These are phyloP conservation scores for Melanotaenia boesemani DNA, from an alignment of 2,797 vertebrate genomes.

Conservation along the genomic window DNA sequence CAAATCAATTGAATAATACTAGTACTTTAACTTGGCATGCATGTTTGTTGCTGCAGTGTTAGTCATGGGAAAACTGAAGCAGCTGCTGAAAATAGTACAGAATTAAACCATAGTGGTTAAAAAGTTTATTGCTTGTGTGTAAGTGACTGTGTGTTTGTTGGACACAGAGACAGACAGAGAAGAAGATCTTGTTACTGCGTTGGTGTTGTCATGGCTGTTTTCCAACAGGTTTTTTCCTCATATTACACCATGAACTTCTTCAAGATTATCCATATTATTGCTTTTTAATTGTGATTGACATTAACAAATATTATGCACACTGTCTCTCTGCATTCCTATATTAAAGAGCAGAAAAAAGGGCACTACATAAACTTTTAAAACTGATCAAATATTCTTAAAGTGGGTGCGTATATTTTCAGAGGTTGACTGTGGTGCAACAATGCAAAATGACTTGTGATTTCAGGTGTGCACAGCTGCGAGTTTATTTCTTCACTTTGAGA, in stretches of 20 bases:
- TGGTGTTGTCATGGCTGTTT: conserved; percentile 68
- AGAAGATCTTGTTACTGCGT: conserved; percentile 71
- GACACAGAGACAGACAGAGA: conserved; percentile 28
- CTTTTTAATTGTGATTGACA: conserved; percentile 68
- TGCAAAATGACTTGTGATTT: conserved; percentile 63
- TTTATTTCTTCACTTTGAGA: conserved; percentile 61
- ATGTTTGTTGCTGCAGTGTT: conserved; percentile 17
- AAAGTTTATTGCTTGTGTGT: conserved; percentile 43
- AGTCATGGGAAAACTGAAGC: conserved; percentile 36
- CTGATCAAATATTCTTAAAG: conserved; percentile 1
- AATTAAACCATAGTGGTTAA: conserved; percentile 47
- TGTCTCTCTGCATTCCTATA: conserved; percentile 13
- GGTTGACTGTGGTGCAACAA: conserved; percentile 14
- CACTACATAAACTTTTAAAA: conserved; percentile 27
- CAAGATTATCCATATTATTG: conserved; percentile 65
- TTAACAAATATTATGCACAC: conserved; percentile 24
- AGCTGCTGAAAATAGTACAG: conserved; percentile 49
- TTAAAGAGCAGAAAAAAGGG: conserved; percentile 6
- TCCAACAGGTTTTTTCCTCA: conserved; percentile 65
- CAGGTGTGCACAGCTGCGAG: conserved; percentile 60
- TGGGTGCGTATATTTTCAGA: conserved; percentile 8
- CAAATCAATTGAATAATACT: conserved; percentile 3
- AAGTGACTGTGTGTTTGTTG: conserved; percentile 42
- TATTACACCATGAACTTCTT: conserved; percentile 57
- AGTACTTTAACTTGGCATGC: conserved; percentile 6